These are phyloP conservation scores for Drosophila aff. DNA, from an alignment of 1,140 invertebrate genomes.

Conservation along the genomic window DNA sequence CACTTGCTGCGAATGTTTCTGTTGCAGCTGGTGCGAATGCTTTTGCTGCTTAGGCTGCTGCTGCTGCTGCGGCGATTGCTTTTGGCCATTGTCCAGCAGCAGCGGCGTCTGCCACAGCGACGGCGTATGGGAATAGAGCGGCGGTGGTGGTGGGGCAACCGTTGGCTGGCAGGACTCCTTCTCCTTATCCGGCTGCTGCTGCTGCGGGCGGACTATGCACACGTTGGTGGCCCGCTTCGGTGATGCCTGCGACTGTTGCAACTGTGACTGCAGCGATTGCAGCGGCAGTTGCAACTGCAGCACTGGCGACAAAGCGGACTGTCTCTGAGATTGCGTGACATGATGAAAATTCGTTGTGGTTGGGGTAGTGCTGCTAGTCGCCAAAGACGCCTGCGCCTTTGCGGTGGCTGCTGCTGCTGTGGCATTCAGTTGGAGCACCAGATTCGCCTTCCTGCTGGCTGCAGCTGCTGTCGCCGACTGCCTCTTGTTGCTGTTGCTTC, in stretches of 20 bases:
- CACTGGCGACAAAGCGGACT: constrained; percentile 47
- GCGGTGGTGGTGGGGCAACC: constrained; percentile 53
- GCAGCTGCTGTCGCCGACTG: constrained; percentile 46
- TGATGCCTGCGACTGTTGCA: constrained; percentile 66
- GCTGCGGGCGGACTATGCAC: constrained; percentile 78
- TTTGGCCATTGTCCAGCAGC: constrained; percentile 70
- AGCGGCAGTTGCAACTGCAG: constrained; percentile 59
- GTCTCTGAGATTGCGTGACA: constrained; percentile 80
- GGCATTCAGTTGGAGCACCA: constrained; percentile 60
- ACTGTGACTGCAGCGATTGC: constrained; percentile 51
- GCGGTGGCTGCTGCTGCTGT: constrained; percentile 45
- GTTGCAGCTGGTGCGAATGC: constrained; percentile 23
- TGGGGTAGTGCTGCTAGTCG: constrained; percentile 25
- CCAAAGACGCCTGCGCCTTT: constrained; percentile 76
- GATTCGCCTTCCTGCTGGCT: constrained; percentile 40
- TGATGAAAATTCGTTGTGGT: constrained; percentile 76
- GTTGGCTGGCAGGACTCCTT: constrained; percentile 53
- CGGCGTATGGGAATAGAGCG: constrained; percentile 74
- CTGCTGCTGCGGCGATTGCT: constrained; percentile 27
- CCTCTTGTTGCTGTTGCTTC: constrained; percentile 50
- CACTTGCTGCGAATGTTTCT: constrained; percentile 6
- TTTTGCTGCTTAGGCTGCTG: constrained; percentile 21
- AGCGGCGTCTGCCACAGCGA: constrained; percentile 82
- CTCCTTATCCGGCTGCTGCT: constrained; percentile 66
- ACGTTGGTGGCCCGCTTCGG: constrained; percentile 73